Evolutionary conservation across 2,797 vertebrate species (phyloP).

Genomic region (Sphenodon punctatus): DNA sequence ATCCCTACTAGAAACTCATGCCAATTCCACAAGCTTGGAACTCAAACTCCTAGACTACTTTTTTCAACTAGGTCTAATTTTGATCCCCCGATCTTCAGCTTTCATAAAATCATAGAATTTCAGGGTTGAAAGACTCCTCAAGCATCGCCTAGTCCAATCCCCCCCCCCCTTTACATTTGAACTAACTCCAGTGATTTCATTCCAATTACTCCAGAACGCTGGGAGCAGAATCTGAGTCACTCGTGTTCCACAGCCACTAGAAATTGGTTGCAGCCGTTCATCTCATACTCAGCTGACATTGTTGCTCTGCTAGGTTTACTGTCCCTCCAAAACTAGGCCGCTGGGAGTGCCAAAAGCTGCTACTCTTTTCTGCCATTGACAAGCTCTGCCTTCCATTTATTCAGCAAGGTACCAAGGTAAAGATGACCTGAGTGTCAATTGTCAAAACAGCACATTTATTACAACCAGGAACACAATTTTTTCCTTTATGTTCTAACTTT

Average conservation of each 20-base stretch:
- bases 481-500: not conserved
- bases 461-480: accelerated
- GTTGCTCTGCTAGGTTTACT: accelerated
- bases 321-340: not conserved
- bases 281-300: not conserved
- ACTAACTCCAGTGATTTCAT: not conserved
- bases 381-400: not conserved
- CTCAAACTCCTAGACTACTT: too few species aligned
- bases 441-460: not conserved
- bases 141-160: too few species aligned
- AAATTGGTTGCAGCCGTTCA: not conserved
- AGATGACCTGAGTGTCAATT: accelerated
- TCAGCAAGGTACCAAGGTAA: not conserved
- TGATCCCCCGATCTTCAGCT: too few species aligned
- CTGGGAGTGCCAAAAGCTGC: not conserved
- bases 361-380: accelerated
- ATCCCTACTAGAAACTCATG: too few species aligned
- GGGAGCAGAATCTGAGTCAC: not conserved
- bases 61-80: not conserved
- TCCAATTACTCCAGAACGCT: not conserved
- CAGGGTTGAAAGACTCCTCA: too few species aligned
- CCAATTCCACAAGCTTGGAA: not conserved
- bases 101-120: too few species aligned
- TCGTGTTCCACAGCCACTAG: not conserved
- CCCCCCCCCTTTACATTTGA: too few species aligned